A percentile compares a stretch with the other conserved stretches of the same genome.
Conservation (phyloP, 2,113 vertebrate species). For the Anguilla rostrata region DNA sequence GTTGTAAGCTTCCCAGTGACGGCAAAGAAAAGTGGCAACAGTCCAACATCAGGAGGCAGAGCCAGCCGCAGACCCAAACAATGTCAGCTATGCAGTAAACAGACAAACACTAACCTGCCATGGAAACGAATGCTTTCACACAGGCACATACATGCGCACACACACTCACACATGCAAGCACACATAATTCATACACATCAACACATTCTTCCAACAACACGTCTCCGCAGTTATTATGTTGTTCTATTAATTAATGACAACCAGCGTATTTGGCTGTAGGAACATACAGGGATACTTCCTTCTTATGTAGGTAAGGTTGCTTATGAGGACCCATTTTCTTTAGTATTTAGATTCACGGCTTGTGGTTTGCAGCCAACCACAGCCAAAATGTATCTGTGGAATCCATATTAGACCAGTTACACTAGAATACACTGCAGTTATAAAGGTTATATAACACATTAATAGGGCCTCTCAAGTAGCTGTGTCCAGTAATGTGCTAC, state of each 20-base stretch:
- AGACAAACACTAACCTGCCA: not conserved
- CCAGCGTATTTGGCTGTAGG: not conserved
- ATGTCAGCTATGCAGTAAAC: constrained; percentile 33
- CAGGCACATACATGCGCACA: not conserved
- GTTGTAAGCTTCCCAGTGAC: not conserved
- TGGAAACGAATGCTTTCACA: not conserved
- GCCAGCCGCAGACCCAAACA: constrained; percentile 12
- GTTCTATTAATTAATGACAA: not conserved
- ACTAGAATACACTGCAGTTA: not conserved
- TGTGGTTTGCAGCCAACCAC: not conserved
- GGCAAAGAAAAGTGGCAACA: not conserved
- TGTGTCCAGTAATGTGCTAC: not conserved
- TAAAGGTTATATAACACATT: not conserved
- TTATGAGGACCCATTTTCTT: not conserved
- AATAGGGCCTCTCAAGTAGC: not conserved
- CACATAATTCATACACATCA: not conserved
- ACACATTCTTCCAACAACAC: not conserved
- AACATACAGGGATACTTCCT: not conserved
- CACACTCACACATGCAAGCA: not conserved
- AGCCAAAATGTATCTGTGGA: not conserved
- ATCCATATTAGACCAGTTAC: not conserved
- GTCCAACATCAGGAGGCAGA: not conserved
- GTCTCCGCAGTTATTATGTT: not conserved
- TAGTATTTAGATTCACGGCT: not conserved
- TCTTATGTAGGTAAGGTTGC: not conserved